Evolutionary conservation across 2,113 vertebrate genomes (phyloP).

Genomic region (Perognathus longimembris): DNA sequence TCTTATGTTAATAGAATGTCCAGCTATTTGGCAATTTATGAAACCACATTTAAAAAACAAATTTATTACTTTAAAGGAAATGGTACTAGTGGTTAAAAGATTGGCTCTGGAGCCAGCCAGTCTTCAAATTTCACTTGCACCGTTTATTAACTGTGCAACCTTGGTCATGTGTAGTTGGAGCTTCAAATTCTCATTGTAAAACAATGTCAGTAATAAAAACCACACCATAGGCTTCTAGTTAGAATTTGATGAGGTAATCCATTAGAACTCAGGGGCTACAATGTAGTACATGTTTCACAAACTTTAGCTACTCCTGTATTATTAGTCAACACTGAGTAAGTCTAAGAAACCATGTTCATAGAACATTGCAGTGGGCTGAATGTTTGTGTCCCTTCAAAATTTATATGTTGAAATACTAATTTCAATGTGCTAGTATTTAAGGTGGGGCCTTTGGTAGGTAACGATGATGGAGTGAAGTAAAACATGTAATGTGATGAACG

Average conservation of each 20-base stretch:
- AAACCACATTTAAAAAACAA: conserved; percentile 2
- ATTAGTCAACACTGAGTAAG: neutral
- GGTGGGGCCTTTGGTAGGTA: neutral
- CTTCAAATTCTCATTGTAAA: neutral
- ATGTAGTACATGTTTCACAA: neutral
- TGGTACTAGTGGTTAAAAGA: conserved; percentile 8
- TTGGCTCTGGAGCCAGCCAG: conserved; percentile 1
- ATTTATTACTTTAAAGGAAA: conserved; percentile 12
- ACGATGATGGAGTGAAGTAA: neutral
- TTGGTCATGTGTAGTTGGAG: neutral
- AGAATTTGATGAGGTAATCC: neutral
- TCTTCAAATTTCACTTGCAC: neutral
- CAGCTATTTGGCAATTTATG: conserved; percentile 14
- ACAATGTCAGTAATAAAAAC: neutral
- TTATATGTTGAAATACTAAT: neutral
- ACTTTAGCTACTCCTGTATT: neutral
- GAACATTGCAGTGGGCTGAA: neutral
- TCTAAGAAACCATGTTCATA: neutral
- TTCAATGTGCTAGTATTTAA: neutral
- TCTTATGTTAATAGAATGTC: neutral
- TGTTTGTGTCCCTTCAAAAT: neutral
- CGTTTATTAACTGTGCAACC: neutral
- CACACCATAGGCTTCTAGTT: neutral
- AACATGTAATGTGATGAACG: neutral
- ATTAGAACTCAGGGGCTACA: neutral